Conservation (phyloP, 2,797 vertebrate genomes). For the Babyrousa celebensis region DNA sequence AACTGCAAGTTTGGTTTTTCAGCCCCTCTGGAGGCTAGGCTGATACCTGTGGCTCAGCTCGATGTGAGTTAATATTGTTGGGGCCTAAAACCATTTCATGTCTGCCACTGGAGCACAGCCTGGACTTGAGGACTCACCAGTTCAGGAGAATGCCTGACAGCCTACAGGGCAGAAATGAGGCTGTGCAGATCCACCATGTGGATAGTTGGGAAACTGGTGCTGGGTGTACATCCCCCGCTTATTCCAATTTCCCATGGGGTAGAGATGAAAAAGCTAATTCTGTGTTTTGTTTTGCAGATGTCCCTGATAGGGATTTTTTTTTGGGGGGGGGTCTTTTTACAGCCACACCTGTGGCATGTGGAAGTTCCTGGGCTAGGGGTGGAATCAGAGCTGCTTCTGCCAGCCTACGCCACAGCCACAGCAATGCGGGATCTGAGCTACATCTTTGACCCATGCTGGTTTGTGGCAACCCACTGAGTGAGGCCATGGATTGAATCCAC, state of each 20-base stretch:
- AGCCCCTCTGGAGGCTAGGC: background rate
- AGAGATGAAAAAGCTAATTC: background rate
- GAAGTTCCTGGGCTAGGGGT: too few relatives aligned
- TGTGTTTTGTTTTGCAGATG: background rate
- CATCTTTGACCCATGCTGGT: too few relatives aligned
- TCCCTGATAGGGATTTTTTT: background rate
- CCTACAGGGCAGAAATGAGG: background rate
- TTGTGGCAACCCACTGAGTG: too few relatives aligned
- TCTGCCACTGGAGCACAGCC: background rate
- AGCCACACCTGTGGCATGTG: too few relatives aligned
- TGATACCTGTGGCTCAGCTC: background rate
- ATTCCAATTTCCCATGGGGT: background rate
- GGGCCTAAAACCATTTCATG: background rate
- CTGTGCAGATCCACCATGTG: background rate
- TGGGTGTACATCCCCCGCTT: background rate
- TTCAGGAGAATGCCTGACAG: background rate
- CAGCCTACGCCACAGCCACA: too few relatives aligned
- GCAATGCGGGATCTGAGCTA: too few relatives aligned
- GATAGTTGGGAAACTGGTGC: fast-evolving
- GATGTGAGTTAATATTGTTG: background rate
- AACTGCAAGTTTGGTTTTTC: background rate
- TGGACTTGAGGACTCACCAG: background rate
- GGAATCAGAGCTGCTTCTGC: too few relatives aligned
- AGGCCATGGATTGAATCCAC: too few relatives aligned
- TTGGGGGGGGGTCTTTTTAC: too few relatives aligned